Evolutionary conservation across 2,113 vertebrate genomes (phyloP).

Genomic region (Catharus minimus): DNA sequence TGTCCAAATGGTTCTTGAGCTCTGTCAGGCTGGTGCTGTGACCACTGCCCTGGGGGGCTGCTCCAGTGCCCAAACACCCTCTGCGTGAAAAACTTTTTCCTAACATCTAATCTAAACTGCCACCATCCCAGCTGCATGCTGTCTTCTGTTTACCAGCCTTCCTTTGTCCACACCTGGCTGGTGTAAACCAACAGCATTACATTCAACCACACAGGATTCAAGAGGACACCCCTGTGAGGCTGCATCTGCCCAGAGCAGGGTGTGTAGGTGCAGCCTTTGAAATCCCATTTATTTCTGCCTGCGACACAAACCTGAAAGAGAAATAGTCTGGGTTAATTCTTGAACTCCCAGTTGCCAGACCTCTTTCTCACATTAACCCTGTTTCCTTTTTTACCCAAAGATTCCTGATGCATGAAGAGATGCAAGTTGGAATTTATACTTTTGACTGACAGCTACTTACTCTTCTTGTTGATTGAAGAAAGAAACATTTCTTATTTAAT

Average conservation of each 20-base stretch:
- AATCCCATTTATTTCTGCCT: neutral
- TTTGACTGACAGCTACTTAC: neutral
- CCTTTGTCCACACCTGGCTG: neutral
- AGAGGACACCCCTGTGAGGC: neutral
- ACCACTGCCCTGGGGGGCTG: neutral
- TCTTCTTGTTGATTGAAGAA: neutral
- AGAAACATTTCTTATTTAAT: constrained; percentile 11
- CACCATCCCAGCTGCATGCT: neutral
- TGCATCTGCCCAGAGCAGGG: neutral
- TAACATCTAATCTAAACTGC: neutral
- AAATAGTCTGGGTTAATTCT: neutral
- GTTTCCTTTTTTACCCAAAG: neutral
- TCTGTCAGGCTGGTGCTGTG: neutral
- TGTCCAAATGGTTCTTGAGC: neutral
- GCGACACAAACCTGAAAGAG: neutral
- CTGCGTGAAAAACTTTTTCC: neutral
- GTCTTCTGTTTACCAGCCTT: neutral
- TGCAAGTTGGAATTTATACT: neutral
- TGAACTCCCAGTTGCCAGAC: neutral
- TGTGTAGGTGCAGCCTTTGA: accelerated
- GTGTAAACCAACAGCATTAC: neutral
- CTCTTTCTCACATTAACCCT: neutral
- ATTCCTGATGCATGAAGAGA: neutral
- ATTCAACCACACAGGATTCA: neutral
- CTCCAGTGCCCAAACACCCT: neutral